Base-by-base conservation (phyloP, 2,888 invertebrate genomes). In the Cacoxenus indagator region DNA sequence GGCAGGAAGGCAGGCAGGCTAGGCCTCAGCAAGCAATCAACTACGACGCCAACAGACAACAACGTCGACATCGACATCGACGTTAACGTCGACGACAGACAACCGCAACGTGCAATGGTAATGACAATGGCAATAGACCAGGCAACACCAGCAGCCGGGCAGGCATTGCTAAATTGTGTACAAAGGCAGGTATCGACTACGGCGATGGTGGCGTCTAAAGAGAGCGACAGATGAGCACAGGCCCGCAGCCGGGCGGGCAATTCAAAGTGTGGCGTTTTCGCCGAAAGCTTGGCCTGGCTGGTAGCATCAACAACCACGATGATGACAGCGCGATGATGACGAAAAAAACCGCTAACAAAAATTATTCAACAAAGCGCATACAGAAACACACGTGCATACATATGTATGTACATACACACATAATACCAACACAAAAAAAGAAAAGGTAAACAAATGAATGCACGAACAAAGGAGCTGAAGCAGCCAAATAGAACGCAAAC, bases 251-350 rank as follows among this genome's bases (percentile, higher is more conserved):
- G n/a, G n/a, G n/a, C n/a, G n/a, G n/a, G n/a, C n/a, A n/a, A n/a
- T n/a, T n/a, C n/a, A n/a, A n/a, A n/a, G 22, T 22, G 14, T n/a
- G 48, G 17, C n/a, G 37, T 14, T 54, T 19, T 54, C 11, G 54
- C 17, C 24, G 54, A n/a, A 46, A 46, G 43, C 43, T 43, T 11
- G n/a, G 43, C n/a, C 5, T 1, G 43, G 54, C 3, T n/a, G 55
- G 29, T 29, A 73, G 57, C 37, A 37, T 55, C 68, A 70, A 73
- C 70, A 69, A 65, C 65, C 65, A 67, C 65, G 67, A 48, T 37
- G 54, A 46, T 37, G 29, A 17, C 43, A 48, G 46, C 29, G 19
- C 22, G 22, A 24, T 11, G 17, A 59, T 9, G 22, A 51, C 51
- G 22, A 51, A 9, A 22, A 24, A 17, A 51, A 51, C 51, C 51